phyloP scores from a whole-genome alignment of 2,888 invertebrate species.

The Agonopterix heracliana region DNA sequence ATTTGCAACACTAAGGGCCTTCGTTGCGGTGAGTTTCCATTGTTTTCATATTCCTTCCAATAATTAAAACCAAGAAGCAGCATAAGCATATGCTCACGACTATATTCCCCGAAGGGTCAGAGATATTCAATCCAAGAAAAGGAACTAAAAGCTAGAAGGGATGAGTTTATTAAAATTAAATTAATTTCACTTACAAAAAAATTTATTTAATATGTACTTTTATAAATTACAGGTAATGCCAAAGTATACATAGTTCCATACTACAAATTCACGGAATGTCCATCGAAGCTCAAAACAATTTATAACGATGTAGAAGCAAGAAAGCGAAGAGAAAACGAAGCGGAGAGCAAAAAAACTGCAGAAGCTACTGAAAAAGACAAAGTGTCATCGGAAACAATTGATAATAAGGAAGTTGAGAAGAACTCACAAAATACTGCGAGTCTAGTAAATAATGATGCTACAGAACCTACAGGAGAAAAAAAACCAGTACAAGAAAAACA shows the following conservation, averaged over 20 bases:
- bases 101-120: too few species aligned
- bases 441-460: too few species aligned
- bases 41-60: not conserved
- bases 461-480: too few species aligned
- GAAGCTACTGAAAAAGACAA: not conserved
- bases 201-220: not conserved
- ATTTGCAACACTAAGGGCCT: conserved; percentile 28
- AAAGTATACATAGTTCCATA: conserved; percentile 37
- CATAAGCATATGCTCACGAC: too few species aligned
- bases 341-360: not conserved
- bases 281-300: conserved; percentile 34
- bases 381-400: conserved; percentile 4
- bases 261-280: conserved; percentile 46
- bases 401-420: not conserved
- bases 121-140: too few species aligned
- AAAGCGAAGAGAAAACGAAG: not conserved
- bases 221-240: conserved; percentile 49
- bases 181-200: not conserved
- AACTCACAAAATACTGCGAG: not conserved
- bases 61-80: too few species aligned
- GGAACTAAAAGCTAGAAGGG: too few species aligned
- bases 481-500: too few species aligned
- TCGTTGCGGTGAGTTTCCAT: conserved; percentile 33
- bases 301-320: conserved; percentile 14
- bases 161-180: not conserved